Base-by-base conservation (phyloP, 2,113 vertebrate species). In the Pitta sordida region DNA sequence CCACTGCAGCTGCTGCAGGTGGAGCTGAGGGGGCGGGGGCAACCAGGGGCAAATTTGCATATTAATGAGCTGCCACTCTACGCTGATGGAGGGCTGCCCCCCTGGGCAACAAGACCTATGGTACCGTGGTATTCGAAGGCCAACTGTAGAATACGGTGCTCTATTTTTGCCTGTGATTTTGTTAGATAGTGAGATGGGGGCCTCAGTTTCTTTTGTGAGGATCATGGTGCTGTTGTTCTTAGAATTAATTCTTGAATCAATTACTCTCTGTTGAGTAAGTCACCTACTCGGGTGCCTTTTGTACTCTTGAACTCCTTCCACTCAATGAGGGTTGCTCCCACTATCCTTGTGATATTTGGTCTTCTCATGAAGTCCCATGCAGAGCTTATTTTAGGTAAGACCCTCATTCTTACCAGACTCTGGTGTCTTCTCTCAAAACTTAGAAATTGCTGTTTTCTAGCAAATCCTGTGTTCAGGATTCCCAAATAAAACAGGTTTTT, bases 121-220 rank as follows among this genome's bases (percentile, higher is more conserved):
- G n/a, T n/a, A n/a, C n/a, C n/a, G n/a, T n/a, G n/a, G n/a, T n/a
- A n/a, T n/a, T n/a, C n/a, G n/a, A n/a, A n/a, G n/a, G n/a, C n/a
- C n/a, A n/a, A n/a, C n/a, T n/a, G n/a, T n/a, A n/a, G n/a, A n/a
- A 7, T 34, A 24, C 1, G 0, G 12, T 0, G 0, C 89, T 70
- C 82, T 70, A 14, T 60, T 85, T 87, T 76, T 83, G 18, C 10
- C 6, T 88, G 1, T 36, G 16, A 32, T 81, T 84, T 81, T 52
- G 46, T 68, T 76, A 48, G 20, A 23, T 46, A 27, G 0, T n/a
- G 0, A 82, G 34, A 18, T 58, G 21, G 12, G 22, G 83, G n/a
- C 44, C 39, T 71, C 52, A 3, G 4, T 16, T 58, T 58, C 17
- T 76, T 44, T n/a, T 83, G 37, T 75, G 30, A 43, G 37, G 37